phyloP scores from a whole-genome alignment of 2,113 vertebrate genomes.

The Eublepharis macularius region DNA sequence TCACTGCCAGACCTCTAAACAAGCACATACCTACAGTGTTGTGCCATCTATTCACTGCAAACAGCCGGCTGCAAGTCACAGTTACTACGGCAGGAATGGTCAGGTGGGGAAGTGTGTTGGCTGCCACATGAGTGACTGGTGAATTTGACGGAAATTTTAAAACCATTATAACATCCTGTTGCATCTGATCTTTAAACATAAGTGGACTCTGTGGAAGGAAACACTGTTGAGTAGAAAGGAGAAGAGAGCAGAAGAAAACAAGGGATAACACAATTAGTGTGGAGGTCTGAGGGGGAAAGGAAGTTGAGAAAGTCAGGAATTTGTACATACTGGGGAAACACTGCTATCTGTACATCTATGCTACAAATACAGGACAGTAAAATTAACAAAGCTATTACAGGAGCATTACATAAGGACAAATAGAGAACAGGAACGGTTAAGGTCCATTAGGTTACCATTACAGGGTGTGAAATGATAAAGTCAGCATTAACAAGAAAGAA shows the following conservation, averaged over 20 bases:
- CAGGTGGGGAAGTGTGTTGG: conserved; percentile 96
- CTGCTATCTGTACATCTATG: neutral
- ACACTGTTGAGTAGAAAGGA: conserved; percentile 91
- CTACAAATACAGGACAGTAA: conserved; percentile 43
- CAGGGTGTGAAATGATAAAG: neutral
- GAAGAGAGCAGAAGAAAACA: conserved; percentile 77
- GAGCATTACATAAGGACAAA: conserved; percentile 56
- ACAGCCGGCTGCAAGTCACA: conserved; percentile 95
- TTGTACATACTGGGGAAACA: conserved; percentile 69
- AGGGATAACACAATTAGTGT: conserved; percentile 85
- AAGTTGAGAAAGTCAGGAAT: conserved; percentile 70
- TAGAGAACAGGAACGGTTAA: conserved; percentile 52
- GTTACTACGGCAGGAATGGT: conserved; percentile 94
- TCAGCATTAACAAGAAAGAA: conserved; percentile 32
- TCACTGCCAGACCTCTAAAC: rapidly evolving
- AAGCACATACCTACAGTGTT: conserved; percentile 92
- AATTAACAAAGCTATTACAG: conserved; percentile 52
- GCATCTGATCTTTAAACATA: conserved; percentile 99
- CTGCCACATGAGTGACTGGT: conserved; percentile 94
- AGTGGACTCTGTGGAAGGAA: conserved; percentile 99
- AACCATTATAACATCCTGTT: conserved; percentile 99
- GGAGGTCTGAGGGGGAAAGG: conserved; percentile 71
- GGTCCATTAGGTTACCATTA: conserved; percentile 3
- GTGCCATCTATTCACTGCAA: conserved; percentile 98
- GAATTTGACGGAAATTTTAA: conserved; percentile 99